These are phyloP conservation scores for Loris lydekkerianus DNA, from an alignment of 2,797 vertebrate genomes.

Conservation along the genomic window DNA sequence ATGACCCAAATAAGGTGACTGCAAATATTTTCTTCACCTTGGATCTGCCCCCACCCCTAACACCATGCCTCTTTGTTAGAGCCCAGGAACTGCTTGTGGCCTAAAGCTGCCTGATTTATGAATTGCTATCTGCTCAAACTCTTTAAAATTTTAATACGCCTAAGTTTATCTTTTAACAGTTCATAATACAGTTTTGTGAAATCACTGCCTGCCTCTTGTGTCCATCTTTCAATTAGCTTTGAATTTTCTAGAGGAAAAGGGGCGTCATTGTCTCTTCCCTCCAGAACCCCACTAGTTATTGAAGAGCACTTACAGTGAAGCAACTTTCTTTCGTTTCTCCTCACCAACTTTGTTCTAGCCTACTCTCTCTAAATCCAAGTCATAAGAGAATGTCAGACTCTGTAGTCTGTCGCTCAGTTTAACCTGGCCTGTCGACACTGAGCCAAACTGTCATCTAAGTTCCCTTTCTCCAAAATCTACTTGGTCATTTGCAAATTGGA, in stretches of 20 bases:
- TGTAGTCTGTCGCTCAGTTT: not conserved
- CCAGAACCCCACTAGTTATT: not conserved
- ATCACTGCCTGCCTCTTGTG: not conserved
- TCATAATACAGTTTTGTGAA: not conserved
- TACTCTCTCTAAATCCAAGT: not conserved
- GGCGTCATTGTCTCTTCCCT: not conserved
- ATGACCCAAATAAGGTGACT: not conserved
- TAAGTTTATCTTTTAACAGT: not conserved
- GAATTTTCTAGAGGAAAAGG: not conserved
- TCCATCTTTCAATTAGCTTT: constrained; percentile 32
- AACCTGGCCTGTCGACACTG: not conserved
- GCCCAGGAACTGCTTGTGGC: no score
- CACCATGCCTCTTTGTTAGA: not conserved
- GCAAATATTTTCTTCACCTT: not conserved
- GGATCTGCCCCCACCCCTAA: not conserved
- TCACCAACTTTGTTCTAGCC: not conserved
- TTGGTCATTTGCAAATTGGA: not conserved
- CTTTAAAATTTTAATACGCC: not conserved
- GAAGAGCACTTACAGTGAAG: not conserved
- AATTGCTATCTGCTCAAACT: not conserved
- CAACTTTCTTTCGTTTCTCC: not conserved
- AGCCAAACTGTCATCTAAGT: not conserved
- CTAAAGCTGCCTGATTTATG: not conserved
- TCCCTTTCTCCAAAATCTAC: not conserved
- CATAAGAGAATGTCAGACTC: not conserved